Evolutionary conservation across 2,113 vertebrate genomes (phyloP).

Genomic region (Paratilapia polleni): DNA sequence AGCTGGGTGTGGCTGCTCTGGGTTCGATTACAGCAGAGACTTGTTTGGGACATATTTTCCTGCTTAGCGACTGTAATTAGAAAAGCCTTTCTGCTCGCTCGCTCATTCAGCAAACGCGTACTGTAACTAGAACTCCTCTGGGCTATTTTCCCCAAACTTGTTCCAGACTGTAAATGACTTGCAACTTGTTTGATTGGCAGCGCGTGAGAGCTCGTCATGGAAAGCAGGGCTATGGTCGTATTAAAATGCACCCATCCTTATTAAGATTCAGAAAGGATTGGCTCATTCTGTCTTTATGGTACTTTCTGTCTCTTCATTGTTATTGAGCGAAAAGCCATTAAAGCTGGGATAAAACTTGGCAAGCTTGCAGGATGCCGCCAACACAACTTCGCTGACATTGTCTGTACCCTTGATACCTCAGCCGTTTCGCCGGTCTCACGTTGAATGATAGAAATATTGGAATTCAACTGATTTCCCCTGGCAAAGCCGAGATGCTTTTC

Average conservation of each 20-base stretch:
- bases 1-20: constrained; percentile 40
- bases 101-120: constrained; percentile 19
- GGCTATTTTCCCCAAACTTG: constrained; percentile 44
- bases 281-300: constrained; percentile 52
- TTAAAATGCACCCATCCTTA: constrained; percentile 53
- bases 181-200: constrained; percentile 56
- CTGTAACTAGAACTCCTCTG: constrained; percentile 41
- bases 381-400: constrained; percentile 68
- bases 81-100: constrained; percentile 42
- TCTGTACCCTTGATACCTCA: constrained; percentile 66
- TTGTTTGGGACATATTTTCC: constrained; percentile 57
- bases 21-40: constrained; percentile 52
- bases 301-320: constrained; percentile 64
- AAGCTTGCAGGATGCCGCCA: constrained; percentile 60
- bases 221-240: constrained; percentile 10
- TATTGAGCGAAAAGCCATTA: constrained; percentile 74
- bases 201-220: constrained; percentile 9
- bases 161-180: constrained; percentile 50
- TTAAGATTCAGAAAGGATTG: constrained; percentile 67
- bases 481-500: constrained; percentile 41
- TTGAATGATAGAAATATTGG: constrained; percentile 61
- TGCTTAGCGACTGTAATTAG: constrained; percentile 58
- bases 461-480: constrained; percentile 65
- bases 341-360: constrained; percentile 65
- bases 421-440: constrained; percentile 20